Evolutionary conservation across 2,888 invertebrate species (phyloP).

Genomic region (Steinernema carpocapsae): DNA sequence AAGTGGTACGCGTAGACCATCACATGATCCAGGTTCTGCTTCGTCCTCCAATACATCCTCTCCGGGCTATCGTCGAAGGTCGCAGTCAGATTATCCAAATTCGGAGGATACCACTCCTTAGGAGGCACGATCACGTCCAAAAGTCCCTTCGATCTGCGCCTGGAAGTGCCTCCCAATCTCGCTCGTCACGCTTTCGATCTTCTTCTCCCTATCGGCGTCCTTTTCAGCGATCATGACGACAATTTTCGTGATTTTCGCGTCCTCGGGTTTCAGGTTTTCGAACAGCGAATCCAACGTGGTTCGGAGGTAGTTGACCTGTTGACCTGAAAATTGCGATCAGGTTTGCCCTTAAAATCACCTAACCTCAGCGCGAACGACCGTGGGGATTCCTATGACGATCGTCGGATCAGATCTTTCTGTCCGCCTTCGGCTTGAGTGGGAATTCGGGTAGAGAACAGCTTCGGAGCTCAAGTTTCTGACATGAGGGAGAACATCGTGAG

Average conservation of each 20-base stretch:
- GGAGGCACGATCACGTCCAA: conserved; percentile 68
- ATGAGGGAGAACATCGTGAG: not conserved
- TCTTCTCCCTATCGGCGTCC: conserved; percentile 25
- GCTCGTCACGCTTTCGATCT: not conserved
- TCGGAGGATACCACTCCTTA: conserved; percentile 70
- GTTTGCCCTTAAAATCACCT: not conserved
- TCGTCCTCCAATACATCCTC: conserved; percentile 71
- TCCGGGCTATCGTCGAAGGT: conserved; percentile 70
- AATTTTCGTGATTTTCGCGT: conserved; percentile 66
- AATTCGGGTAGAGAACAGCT: not conserved
- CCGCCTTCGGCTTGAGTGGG: not conserved
- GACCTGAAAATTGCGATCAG: not conserved
- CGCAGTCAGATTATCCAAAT: conserved; percentile 68
- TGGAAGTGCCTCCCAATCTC: not conserved
- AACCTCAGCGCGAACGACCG: not conserved
- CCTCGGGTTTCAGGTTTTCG: too few species aligned
- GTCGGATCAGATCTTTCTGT: not conserved
- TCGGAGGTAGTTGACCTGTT: not conserved
- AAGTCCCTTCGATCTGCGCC: conserved; percentile 8
- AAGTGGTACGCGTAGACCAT: conserved; percentile 68
- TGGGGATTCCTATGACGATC: not conserved
- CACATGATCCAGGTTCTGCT: conserved; percentile 72
- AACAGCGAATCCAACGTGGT: too few species aligned
- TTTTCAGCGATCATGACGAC: conserved; percentile 68
- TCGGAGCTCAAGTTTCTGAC: not conserved